phyloP scores from a whole-genome alignment of 2,113 vertebrate genomes.

The Scomber japonicus region DNA sequence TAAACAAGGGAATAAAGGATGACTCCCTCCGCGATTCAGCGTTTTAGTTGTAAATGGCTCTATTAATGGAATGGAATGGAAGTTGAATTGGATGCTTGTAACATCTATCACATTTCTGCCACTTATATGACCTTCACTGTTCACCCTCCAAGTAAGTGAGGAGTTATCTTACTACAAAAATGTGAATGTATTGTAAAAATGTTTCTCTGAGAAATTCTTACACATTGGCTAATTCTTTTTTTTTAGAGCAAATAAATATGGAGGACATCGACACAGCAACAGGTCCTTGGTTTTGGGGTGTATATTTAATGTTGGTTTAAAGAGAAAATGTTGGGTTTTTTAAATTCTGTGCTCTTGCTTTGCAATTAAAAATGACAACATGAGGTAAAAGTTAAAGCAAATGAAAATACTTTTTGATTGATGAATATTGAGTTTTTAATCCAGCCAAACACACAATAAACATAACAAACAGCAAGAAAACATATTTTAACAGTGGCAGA shows the following conservation, averaged over 20 bases:
- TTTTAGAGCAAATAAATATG: neutral
- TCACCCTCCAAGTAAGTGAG: slow-evolving; percentile 3
- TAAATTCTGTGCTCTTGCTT: neutral
- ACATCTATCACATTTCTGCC: slow-evolving; percentile 31
- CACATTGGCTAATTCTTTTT: neutral
- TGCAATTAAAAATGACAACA: neutral
- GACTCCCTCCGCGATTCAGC: slow-evolving; percentile 9
- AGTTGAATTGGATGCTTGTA: slow-evolving; percentile 44
- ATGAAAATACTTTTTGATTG: neutral
- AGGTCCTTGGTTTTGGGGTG: slow-evolving; percentile 19
- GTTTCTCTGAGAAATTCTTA: neutral
- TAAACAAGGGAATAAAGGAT: neutral
- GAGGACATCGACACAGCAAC: slow-evolving; percentile 2
- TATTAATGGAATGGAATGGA: slow-evolving; percentile 2
- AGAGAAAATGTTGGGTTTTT: neutral
- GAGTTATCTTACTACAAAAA: neutral
- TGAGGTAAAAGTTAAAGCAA: neutral
- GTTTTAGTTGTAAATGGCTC: slow-evolving; percentile 36
- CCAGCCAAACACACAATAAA: neutral
- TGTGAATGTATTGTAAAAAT: neutral
- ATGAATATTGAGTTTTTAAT: neutral
- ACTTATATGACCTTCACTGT: slow-evolving; percentile 43
- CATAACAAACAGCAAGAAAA: neutral
- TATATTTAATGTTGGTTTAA: neutral
- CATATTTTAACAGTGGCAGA: neutral